Base-by-base conservation (phyloP, 1,140 invertebrate species). In the Olivierus martensii region DNA sequence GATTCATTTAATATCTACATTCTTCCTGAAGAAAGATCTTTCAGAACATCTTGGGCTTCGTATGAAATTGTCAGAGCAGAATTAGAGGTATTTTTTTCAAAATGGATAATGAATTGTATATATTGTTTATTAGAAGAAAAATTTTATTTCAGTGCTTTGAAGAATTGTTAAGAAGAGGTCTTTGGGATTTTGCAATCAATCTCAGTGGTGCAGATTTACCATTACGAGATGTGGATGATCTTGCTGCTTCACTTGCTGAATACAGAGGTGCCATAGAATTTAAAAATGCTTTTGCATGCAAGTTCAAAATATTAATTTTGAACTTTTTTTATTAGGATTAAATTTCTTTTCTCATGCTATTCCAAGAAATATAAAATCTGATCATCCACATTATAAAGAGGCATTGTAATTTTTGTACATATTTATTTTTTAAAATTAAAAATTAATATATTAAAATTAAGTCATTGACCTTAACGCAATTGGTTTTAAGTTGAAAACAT, bases 131-230 rank as follows among this genome's bases (percentile, higher is more conserved):
- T n/a, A n/a, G n/a, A n/a, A n/a, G n/a, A n/a, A n/a, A n/a, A n/a
- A n/a, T n/a, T n/a, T n/a, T n/a, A 4, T 28, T 28, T 9, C 9
- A 28, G 28, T 28, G 28, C 9, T 28, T 28, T 28, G 28, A 28
- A 2, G 60, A 62, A 43, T 39, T 64, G 10, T 54, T 64, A 6
- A 17, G 53, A 14, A 55, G 61, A 57, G 61, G 56, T 7, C 15
- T 46, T 1, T 64, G 62, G 62, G 62, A 64, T 49, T 63, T 57
- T 48, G 55, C 49, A 1, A 55, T 64, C 11, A 61, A 56, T 38
- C 50, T 64, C 41, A 63, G 56, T 34, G 63, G 60, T 10, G 44
- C 54, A 19, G 63, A 64, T 50, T 36, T 64, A 28, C 53, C 59
- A 10, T 55, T 64, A 2, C 52, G 63, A 19, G 51, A 56, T 43